phyloP scores from a whole-genome alignment of 2,113 vertebrate genomes.

The Channa maculata region DNA sequence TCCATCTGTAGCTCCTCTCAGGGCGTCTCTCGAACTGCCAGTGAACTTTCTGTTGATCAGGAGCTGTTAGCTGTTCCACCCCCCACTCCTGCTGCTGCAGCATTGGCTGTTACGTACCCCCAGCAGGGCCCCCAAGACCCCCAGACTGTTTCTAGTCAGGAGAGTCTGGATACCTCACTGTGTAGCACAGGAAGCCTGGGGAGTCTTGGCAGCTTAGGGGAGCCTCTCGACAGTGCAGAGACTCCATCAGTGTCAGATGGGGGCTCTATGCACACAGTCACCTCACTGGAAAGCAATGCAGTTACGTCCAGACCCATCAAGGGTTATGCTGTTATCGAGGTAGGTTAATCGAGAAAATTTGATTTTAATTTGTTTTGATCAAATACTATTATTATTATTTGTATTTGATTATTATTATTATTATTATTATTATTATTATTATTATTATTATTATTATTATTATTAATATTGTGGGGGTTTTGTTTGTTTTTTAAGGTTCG shows the following conservation, averaged over 20 bases:
- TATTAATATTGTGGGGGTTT: no score
- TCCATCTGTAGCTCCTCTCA: constrained; percentile 94
- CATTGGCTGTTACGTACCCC: constrained; percentile 77
- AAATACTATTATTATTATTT: neutral
- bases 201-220: constrained; percentile 93
- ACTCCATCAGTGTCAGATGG: constrained; percentile 87
- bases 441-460: no score
- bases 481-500: constrained; percentile 84
- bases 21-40: constrained; percentile 89
- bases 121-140: constrained; percentile 86
- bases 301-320: constrained; percentile 89
- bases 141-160: constrained; percentile 93
- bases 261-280: constrained; percentile 91
- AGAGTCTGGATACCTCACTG: constrained; percentile 94
- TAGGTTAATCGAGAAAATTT: constrained; percentile 62
- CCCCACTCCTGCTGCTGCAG: constrained; percentile 77
- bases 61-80: constrained; percentile 83
- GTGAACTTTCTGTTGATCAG: constrained; percentile 90
- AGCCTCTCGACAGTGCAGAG: constrained; percentile 89
- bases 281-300: constrained; percentile 89
- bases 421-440: no score
- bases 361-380: neutral
- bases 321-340: constrained; percentile 98
- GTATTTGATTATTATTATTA: no score
- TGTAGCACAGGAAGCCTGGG: constrained; percentile 95